Evolutionary conservation across 1,140 invertebrate species (phyloP), one percentile per base, ranked within the genome.

Genomic region (Bombus waltoni): DNA sequence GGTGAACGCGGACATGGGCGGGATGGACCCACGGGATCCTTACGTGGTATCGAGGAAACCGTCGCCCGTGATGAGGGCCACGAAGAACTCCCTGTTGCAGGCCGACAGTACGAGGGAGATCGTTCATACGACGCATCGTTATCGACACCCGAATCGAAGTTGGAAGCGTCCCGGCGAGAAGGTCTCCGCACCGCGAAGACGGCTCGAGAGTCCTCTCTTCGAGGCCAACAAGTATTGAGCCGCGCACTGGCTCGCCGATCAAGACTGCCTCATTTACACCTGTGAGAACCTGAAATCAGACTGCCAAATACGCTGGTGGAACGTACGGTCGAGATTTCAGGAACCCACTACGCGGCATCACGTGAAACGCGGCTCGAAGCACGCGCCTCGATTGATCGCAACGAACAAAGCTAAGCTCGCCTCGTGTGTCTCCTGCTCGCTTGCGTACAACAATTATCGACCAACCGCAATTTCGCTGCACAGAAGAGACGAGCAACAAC

Each of bases 241-340:
- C 89, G 80, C 66, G 78, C 66, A 83, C 89, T 91, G 82, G 92
- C 92, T 94, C 94, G 92, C 92, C 91, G 92, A 92, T 94, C 92
- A 95, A 95, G 95, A 95, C 95, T 95, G 95, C 93, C 93, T 94
- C 93, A 92, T 93, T 89, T 87, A 90, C 82, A 78, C 82, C 78
- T 22, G 88, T 87, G 88, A 89, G 80, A 89, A 77, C 88, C 88
- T 87, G 88, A 91, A 87, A 91, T 89, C 88, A 89, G 88, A 89
- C 88, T 89, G 88, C 88, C 88, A 81, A 89, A 87, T 87, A 89
- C 88, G 85, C 88, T 84, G 88, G 88, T 89, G 79, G 88, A 89
- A 86, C 88, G 88, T 87, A 89, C 91, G 91, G 92, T 93, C 89
- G 85, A 87, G 92, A 92, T 91, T 83, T 91, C 87, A 82, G 89